These are phyloP conservation scores for Platysternon megacephalum DNA, from an alignment of 2,113 vertebrate species.

Conservation along the genomic window DNA sequence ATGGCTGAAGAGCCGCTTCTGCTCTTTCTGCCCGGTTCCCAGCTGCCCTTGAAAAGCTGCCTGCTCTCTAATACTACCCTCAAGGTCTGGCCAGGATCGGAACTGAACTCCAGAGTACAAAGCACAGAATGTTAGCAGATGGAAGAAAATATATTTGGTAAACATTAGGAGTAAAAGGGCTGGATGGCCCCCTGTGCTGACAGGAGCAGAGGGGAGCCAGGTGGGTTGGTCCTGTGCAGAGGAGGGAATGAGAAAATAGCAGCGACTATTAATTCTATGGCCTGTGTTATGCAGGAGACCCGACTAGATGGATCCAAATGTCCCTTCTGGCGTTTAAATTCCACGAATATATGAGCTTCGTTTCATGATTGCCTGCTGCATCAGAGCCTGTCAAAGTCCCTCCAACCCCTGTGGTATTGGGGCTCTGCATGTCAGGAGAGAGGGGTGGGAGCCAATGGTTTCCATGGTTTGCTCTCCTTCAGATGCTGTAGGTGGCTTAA, in stretches of 20 bases:
- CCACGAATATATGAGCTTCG: not conserved
- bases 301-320: not conserved
- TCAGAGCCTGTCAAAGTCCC: not conserved
- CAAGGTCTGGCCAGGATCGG: not conserved
- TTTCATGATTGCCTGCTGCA: not conserved
- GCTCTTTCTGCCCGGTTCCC: not conserved
- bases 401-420: not conserved
- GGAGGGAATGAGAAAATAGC: not conserved
- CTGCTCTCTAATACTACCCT: not conserved
- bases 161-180: not conserved
- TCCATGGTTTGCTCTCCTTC: not conserved
- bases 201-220: not conserved
- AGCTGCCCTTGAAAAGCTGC: not conserved
- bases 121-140: not conserved
- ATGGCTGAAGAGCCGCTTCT: not conserved
- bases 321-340: not conserved
- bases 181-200: not conserved
- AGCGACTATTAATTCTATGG: not conserved
- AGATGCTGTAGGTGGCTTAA: not conserved
- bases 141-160: not conserved
- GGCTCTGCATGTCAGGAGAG: not conserved
- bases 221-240: not conserved
- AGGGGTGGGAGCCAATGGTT: not conserved
- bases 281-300: not conserved
- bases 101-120: not conserved